Evolutionary conservation across 2,113 vertebrate genomes (phyloP), one percentile per base, ranked within the genome.

Genomic region (Campylomormyrus tamandua): DNA sequence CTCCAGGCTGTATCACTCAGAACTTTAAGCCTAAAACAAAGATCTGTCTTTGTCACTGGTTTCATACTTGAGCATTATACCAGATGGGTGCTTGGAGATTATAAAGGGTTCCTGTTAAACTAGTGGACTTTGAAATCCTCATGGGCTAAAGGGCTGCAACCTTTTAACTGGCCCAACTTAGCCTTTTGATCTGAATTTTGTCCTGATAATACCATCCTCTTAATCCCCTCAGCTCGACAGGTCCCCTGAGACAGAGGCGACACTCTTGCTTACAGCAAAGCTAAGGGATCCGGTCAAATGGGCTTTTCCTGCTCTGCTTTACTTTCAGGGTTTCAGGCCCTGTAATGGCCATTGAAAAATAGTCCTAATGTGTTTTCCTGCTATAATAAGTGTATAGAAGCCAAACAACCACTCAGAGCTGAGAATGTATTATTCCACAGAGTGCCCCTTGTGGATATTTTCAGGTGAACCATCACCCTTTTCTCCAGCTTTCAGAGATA

Each of bases 51-150:
- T 93, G 48, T 90, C 91, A 93, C 92, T 90, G 92, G 92, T 95
- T 94, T 93, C 93, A 94, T 91, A 92, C 92, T 93, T 93, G 93
- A 90, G 87, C 92, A 90, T 90, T 94, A 93, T 93, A 93, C 92
- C 93, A 91, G 91, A 92, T 94, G 92, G 90, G 92, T 92, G 91
- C 91, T 91, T 90, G 42, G 45, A 92, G 93, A 94, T 94, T 94
- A 92, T 92, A 93, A 95, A 93, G 91, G 89, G 92, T 94, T 94
- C 93, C 94, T 96, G 94, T 96, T 93, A 92, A 91, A 93, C 93
- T 92, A 90, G 66, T 90, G 94, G 92, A 24, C 93, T 95, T 95
- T 95, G 93, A 96, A 95, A 95, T 93, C 89, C 89, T 91, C 92
- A 90, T 89, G 85, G 92, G 93, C 93, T 93, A 89, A 91, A 90